These are phyloP conservation scores for Drosophila falleni DNA, from an alignment of 2,888 invertebrate genomes.

Conservation along the genomic window DNA sequence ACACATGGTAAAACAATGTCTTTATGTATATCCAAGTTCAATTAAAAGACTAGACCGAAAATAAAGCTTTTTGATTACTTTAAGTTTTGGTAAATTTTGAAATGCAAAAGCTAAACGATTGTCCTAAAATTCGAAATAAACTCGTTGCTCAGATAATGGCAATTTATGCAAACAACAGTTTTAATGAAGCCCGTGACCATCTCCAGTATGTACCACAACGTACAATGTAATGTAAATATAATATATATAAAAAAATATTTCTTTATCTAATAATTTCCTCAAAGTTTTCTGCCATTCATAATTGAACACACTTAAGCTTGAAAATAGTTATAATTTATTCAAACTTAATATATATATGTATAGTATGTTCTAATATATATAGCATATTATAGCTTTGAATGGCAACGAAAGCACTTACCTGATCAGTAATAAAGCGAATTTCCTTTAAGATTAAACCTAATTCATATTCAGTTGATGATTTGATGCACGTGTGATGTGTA, in stretches of 20 bases:
- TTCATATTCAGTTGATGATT: conserved; percentile 94
- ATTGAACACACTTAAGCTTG: neutral
- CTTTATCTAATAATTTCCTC: neutral
- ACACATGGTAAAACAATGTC: too few species aligned
- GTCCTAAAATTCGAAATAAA: too few species aligned
- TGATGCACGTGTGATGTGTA: conserved; percentile 93
- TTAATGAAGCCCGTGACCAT: too few species aligned
- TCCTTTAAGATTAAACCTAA: conserved; percentile 97
- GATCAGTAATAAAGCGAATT: conserved; percentile 95
- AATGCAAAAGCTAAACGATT: too few species aligned
- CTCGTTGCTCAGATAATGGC: too few species aligned
- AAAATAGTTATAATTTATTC: conserved; percentile 17
- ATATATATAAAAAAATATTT: neutral
- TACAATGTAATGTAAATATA: neutral
- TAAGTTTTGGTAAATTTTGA: too few species aligned
- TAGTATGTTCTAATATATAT: neutral
- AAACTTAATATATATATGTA: neutral
- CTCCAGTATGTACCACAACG: too few species aligned
- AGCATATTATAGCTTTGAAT: neutral
- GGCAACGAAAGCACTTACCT: conserved; percentile 87
- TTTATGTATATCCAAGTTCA: too few species aligned
- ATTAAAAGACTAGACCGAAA: too few species aligned
- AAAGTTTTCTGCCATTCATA: neutral
- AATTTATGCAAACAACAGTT: too few species aligned
- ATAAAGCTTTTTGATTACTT: too few species aligned